Evolutionary conservation across 1,140 invertebrate species (phyloP), one percentile per base, ranked within the genome.

Genomic region (Cydia strobilella): DNA sequence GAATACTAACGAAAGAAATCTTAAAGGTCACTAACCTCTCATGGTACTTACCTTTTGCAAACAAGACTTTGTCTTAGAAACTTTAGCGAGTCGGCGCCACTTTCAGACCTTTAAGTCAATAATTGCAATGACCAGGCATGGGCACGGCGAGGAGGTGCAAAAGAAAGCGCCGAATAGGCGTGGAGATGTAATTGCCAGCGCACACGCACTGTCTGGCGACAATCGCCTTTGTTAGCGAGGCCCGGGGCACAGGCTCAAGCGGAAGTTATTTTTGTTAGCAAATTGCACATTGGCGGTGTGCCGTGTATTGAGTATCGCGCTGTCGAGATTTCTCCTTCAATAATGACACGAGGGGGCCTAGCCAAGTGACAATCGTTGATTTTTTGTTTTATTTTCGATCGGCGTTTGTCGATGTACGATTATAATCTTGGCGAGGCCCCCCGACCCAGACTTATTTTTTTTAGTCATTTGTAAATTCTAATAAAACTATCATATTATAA

Each of bases 141-240:
- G 35, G 7, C 35, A 39, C 35, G 35, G 35, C 15, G 65, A 18
- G 42, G 65, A 69, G 65, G 65, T 20, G 65, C 18, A 18, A 23
- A 69, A 69, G 65, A 69, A 69, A 69, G 65, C 35, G 75, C 72
- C 48, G 59, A 73, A 54, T 76, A 62, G 13, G 69, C 75, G 35
- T 18, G 45, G 48, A 66, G 59, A 42, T 77, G 73, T 77, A 66
- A 51, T 59, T 54, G 72, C 65, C 63, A 31, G 48, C 73, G 73
- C 76, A 35, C 76, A 77, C 73, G 76, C 76, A 77, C 72, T 51
- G 48, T 51, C 48, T 62, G 35, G 20, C 31, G 62, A 63, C 72
- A 73, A 74, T 66, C 71, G 59, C 75, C 42, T 76, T 77, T 77
- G 73, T 66, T 73, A 66, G 20, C 2, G 7, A n/a, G 75, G 62